A percentile compares a stretch with the other conserved stretches of the same genome.
Evolutionary conservation across 2,797 vertebrate species (phyloP).

Genomic region (Leucoraja ocellata): DNA sequence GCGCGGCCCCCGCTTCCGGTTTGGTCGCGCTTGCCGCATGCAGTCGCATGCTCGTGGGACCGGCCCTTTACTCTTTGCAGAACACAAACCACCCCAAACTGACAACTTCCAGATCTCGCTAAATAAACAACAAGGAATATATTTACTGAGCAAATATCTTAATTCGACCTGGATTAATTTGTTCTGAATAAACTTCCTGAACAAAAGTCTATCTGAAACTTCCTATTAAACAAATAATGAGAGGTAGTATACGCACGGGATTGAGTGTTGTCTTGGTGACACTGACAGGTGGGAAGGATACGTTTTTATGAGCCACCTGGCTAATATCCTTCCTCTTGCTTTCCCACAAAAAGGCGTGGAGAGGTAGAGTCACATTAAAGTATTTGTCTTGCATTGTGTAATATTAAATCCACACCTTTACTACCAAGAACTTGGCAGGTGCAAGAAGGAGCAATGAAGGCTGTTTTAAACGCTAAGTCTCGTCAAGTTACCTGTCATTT

Average conservation of each 20-base stretch:
- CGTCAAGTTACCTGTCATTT: not conserved
- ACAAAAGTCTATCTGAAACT: slow-evolving; percentile 19
- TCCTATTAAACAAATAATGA: slow-evolving; percentile 36
- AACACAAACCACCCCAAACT: not conserved
- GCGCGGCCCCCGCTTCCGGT: too few species aligned
- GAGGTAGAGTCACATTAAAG: not conserved
- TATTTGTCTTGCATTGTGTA: slow-evolving; percentile 25
- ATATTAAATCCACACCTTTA: slow-evolving; percentile 30
- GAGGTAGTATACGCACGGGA: not conserved
- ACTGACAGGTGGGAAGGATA: slow-evolving; percentile 1
- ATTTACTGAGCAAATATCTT: not conserved
- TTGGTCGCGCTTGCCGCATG: too few species aligned
- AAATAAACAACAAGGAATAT: not conserved
- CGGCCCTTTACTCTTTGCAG: not conserved
- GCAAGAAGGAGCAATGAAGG: not conserved
- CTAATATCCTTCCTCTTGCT: slow-evolving; percentile 27
- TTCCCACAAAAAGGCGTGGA: slow-evolving; percentile 3
- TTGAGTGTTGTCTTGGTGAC: slow-evolving; percentile 22
- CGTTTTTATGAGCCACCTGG: slow-evolving; percentile 7
- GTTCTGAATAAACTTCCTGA: slow-evolving; percentile 2
- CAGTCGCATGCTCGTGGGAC: too few species aligned
- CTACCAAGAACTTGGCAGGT: not conserved
- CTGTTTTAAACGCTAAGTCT: not conserved
- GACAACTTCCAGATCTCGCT: not conserved
- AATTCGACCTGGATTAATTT: slow-evolving; percentile 6